phyloP scores from a whole-genome alignment of 1,140 invertebrate genomes.

The Anoplolepis gracilipes region DNA sequence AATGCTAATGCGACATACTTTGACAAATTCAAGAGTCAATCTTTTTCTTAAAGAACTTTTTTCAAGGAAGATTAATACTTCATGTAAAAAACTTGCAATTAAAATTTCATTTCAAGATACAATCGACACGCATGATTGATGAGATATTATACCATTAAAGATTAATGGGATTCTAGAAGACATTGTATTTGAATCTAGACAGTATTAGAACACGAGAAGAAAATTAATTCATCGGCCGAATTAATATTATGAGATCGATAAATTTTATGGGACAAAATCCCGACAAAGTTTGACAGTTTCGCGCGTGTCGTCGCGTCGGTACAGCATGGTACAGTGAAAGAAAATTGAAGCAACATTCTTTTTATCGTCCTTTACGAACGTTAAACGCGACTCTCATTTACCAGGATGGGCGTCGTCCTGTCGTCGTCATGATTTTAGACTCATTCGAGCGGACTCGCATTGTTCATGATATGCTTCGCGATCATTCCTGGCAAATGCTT shows the following conservation, averaged over 20 bases:
- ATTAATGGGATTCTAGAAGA: not conserved
- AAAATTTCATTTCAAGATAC: not conserved
- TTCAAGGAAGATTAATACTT: no score
- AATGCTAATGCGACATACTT: no score
- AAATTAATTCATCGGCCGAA: not conserved
- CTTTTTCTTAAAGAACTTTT: no score
- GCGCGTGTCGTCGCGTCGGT: not conserved
- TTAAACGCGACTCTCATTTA: slow-evolving; percentile 29
- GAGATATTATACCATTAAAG: not conserved
- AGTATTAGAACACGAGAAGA: not conserved
- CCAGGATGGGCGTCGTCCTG: not conserved
- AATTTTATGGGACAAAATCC: not conserved
- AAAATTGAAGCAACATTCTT: slow-evolving; percentile 11
- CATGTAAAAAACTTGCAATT: no score
- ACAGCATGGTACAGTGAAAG: not conserved
- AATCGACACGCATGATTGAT: not conserved
- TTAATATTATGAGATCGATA: slow-evolving; percentile 1
- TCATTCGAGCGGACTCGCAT: slow-evolving; percentile 20
- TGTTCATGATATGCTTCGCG: slow-evolving; percentile 17
- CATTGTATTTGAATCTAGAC: not conserved
- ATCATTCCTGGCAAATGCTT: slow-evolving; percentile 10
- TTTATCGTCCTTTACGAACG: not conserved
- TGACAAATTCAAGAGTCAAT: no score
- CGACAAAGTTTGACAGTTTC: not conserved
- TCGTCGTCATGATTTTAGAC: slow-evolving; percentile 18